A percentile compares a stretch with the other conserved stretches of the same genome.
Evolutionary conservation across 2,888 invertebrate species (phyloP).

Genomic region (Stratiomys singularior): DNA sequence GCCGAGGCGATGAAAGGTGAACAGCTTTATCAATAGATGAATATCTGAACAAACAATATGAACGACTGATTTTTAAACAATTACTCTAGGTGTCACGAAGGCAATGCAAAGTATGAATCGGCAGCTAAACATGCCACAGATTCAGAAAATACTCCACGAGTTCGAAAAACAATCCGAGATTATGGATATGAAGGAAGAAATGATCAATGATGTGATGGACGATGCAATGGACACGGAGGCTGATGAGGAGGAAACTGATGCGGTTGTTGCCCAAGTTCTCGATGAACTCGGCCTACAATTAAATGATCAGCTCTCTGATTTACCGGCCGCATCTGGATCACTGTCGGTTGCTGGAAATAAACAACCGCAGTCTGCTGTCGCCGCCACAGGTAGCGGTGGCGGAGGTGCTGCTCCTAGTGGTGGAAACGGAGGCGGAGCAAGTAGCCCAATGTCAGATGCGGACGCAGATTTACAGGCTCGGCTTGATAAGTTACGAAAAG

Average conservation of each 20-base stretch:
- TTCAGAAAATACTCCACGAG: slow-evolving; percentile 95
- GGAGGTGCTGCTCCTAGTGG: slow-evolving; percentile 64
- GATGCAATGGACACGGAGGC: slow-evolving; percentile 99
- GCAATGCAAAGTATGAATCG: slow-evolving; percentile 99
- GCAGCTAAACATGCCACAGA: slow-evolving; percentile 97
- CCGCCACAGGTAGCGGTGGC: slow-evolving; percentile 63
- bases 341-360: slow-evolving; percentile 70
- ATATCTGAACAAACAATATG: background rate
- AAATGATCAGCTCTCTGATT: slow-evolving; percentile 88
- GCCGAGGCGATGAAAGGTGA: slow-evolving; percentile 95
- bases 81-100: slow-evolving; percentile 80
- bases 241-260: slow-evolving; percentile 98
- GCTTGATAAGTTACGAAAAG: slow-evolving; percentile 91
- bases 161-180: slow-evolving; percentile 99
- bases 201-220: slow-evolving; percentile 99
- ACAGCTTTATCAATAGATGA: background rate
- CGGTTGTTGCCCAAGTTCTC: slow-evolving; percentile 93
- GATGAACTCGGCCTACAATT: slow-evolving; percentile 97
- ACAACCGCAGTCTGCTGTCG: slow-evolving; percentile 71
- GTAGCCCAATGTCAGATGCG: slow-evolving; percentile 76
- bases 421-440: slow-evolving; percentile 65
- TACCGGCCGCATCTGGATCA: slow-evolving; percentile 76
- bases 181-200: slow-evolving; percentile 99
- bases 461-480: slow-evolving; percentile 98
- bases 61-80: background rate